Evolutionary conservation across 2,113 vertebrate genomes (phyloP).

Genomic region (Chloebia gouldiae): DNA sequence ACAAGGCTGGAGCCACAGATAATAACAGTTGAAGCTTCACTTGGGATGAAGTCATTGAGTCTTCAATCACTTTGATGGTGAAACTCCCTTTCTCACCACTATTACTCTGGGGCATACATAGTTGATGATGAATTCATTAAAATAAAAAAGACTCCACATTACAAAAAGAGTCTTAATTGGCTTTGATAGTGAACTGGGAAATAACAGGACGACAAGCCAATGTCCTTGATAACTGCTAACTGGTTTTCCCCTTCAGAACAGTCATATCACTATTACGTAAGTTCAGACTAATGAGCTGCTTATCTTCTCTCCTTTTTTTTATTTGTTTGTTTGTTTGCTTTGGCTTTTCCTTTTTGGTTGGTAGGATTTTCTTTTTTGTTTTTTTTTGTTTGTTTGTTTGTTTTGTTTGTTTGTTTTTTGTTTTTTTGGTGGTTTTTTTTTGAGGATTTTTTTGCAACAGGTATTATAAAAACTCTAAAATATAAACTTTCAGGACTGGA

Average conservation of each 20-base stretch:
- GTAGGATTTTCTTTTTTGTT: not conserved
- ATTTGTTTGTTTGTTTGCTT: not conserved
- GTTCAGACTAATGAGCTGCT: not conserved
- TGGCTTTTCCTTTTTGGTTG: not conserved
- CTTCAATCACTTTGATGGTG: not conserved
- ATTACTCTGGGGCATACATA: not conserved
- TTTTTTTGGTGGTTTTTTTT: no score
- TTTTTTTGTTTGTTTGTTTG: no score
- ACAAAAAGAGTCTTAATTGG: not conserved
- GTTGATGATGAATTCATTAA: slow-evolving; percentile 21
- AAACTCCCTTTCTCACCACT: not conserved
- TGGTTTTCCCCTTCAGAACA: not conserved
- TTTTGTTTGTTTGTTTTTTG: no score
- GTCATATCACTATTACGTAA: not conserved
- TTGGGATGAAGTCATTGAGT: not conserved
- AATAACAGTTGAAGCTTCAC: not conserved
- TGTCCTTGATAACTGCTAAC: not conserved
- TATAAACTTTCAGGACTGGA: not conserved
- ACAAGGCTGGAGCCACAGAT: not conserved
- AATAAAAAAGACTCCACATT: not conserved
- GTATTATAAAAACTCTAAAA: not conserved
- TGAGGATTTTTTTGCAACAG: not conserved
- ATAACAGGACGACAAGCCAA: not conserved
- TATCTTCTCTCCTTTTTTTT: not conserved
- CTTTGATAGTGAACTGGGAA: not conserved